phyloP scores from a whole-genome alignment of 1,140 invertebrate genomes.

The Cardiocondyla obscurior region DNA sequence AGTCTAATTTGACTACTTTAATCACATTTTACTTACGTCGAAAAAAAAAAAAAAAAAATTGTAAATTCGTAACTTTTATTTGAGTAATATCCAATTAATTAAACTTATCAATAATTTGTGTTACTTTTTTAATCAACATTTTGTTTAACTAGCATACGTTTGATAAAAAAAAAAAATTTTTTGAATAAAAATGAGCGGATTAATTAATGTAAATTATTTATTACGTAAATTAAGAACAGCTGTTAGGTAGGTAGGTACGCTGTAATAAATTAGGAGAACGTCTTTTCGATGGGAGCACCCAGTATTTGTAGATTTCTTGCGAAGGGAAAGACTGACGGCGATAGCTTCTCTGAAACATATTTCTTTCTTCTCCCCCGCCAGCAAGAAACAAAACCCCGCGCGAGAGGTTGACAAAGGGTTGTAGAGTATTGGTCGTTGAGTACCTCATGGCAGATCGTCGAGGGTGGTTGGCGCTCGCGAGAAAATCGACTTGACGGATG shows the following conservation, averaged over 20 bases:
- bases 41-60: not conserved
- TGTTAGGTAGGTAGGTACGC: too few relatives aligned
- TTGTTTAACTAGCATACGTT: not conserved
- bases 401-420: constrained; percentile 8
- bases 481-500: constrained; percentile 33
- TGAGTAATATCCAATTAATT: too few relatives aligned
- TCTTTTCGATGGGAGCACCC: not conserved
- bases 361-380: constrained; percentile 18
- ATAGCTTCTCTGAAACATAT: constrained; percentile 52
- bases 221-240: too few relatives aligned
- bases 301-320: constrained; percentile 42
- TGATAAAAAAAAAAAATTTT: not conserved
- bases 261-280: constrained; percentile 51
- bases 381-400: constrained; percentile 9
- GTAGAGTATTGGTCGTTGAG: constrained; percentile 41
- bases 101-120: not conserved
- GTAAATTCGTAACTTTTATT: too few relatives aligned
- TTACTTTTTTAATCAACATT: too few relatives aligned
- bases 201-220: constrained; percentile 52
- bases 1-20: constrained; percentile 14
- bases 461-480: constrained; percentile 46
- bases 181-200: not conserved
- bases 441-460: constrained; percentile 33
- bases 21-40: not conserved
- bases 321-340: not conserved